Evolutionary conservation across 2,113 vertebrate species (phyloP), one percentile per base, ranked within the genome.

Genomic region (Hiodon alosoides): DNA sequence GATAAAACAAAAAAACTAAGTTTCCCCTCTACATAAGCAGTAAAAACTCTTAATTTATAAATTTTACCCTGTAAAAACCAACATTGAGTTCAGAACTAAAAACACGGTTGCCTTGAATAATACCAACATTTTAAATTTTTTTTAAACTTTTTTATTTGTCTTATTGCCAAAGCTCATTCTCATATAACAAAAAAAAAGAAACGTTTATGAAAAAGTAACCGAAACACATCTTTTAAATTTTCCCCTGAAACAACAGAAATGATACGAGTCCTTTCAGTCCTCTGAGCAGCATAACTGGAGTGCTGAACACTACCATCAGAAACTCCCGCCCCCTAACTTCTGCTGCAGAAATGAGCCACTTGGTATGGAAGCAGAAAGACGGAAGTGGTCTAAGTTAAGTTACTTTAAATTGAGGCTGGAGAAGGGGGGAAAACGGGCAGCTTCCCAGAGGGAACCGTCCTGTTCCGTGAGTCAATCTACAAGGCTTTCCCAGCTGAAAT

Each of bases 401-500:
- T 17, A 7, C 6, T 17, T 9, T 59, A 14, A 6, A 9, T 14
- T 11, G 58, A 9, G 9, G 58, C 14, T 14, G 9, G 9, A 59
- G 14, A 59, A 59, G 4, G 14, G 14, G 58, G 7, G 62, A 69
- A 79, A 84, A 1, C 3, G 0, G 17, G 62, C 8, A 54, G 79
- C 79, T 78, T 31, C 55, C 59, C 55, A 9, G 11, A 47, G 52
- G 6, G 58, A 60, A 61, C 2, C 50, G 10, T n/a, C 67, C 10
- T 54, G 48, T 60, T 69, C 7, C 57, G 51, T 31, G 13, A 47
- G 31, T 31, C 31, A 31, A 13, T 7, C 7, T 9, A 31, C 14
- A 58, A 47, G 64, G 50, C 50, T 48, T 75, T 1, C 55, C 46
- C 9, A 52, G 50, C 66, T 59, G 73, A 4, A 68, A 10, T 66